phyloP scores from a whole-genome alignment of 2,113 vertebrate species.

The Tyrannus savana region DNA sequence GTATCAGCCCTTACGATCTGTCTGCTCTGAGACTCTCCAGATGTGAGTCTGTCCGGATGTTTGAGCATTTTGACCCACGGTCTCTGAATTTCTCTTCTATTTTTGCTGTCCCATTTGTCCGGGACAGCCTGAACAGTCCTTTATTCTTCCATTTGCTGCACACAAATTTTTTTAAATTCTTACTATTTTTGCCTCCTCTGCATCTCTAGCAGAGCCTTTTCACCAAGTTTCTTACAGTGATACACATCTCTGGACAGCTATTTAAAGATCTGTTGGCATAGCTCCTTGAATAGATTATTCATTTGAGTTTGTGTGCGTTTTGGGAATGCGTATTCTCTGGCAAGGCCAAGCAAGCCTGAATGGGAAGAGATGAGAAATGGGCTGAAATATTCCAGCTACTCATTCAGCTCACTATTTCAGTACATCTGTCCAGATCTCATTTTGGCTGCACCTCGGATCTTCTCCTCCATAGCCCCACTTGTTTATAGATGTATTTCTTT shows the following conservation, averaged over 20 bases:
- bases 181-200: background rate
- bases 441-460: background rate
- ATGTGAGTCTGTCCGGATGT: background rate
- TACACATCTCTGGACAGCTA: conserved; percentile 25
- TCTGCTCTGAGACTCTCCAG: conserved; percentile 22
- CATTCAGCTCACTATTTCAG: conserved; percentile 17
- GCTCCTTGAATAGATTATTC: conserved; percentile 43
- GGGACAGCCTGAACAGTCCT: background rate
- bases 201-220: background rate
- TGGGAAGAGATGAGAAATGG: conserved; percentile 20
- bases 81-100: background rate
- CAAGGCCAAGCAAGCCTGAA: conserved; percentile 11
- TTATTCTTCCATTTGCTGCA: background rate
- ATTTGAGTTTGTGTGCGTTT: background rate
- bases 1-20: background rate
- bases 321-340: conserved; percentile 8
- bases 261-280: conserved; percentile 43
- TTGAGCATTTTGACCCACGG: background rate
- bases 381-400: conserved; percentile 27
- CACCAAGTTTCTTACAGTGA: background rate
- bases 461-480: background rate
- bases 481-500: conserved; percentile 1
- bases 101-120: background rate
- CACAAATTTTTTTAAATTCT: background rate
- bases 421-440: background rate